Conservation (phyloP, 1,140 invertebrate genomes). For the Matsumurasca onukii region DNA sequence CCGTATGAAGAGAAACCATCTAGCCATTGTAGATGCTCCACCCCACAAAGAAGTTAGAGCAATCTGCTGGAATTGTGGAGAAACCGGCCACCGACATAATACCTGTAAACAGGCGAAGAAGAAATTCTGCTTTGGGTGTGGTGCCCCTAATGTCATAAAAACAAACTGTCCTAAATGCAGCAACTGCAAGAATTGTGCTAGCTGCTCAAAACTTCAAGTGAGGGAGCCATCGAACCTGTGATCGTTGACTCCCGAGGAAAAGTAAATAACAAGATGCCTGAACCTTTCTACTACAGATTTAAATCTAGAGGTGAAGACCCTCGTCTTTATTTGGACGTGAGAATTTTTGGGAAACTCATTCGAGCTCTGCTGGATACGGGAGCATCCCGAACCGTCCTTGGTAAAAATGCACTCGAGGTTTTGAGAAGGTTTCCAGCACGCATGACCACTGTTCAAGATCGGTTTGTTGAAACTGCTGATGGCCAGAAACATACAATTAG, state of each 20-base stretch:
- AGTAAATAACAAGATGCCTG: no score
- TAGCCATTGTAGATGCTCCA: neutral
- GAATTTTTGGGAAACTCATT: neutral
- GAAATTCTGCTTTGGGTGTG: neutral
- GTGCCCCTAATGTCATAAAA: neutral
- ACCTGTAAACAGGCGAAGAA: neutral
- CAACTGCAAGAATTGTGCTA: neutral
- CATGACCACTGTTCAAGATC: neutral
- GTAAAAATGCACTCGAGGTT: neutral
- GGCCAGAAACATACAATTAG: neutral
- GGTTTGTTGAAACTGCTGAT: neutral
- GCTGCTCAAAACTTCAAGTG: neutral
- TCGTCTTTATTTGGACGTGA: neutral
- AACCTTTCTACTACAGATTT: neutral
- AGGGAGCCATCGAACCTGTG: neutral
- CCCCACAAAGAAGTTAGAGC: neutral
- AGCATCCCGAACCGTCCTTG: neutral
- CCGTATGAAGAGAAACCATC: neutral
- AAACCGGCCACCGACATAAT: neutral
- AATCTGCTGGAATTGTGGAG: neutral
- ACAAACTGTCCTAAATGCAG: neutral
- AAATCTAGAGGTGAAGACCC: neutral
- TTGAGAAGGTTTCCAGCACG: neutral
- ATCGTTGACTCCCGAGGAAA: no score
- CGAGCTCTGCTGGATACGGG: neutral